Evolutionary conservation across 2,113 vertebrate species (phyloP).

Genomic region (Corythoichthys haematopterus): DNA sequence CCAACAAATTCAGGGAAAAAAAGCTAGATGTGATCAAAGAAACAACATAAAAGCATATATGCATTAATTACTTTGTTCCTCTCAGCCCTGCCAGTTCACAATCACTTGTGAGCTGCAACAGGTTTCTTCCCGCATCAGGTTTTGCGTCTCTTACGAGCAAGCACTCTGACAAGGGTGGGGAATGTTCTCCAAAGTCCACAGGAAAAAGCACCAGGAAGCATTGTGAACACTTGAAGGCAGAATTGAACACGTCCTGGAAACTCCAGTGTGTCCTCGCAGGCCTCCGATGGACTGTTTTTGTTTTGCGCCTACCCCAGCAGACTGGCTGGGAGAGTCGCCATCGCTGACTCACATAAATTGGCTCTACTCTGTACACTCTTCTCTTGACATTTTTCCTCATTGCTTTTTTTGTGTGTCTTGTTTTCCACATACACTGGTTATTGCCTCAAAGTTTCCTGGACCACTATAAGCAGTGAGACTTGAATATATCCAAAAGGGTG

Average conservation of each 20-base stretch:
- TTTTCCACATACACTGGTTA: constrained; percentile 3
- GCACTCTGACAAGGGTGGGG: neutral
- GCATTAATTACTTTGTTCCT: neutral
- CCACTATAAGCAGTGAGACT: neutral
- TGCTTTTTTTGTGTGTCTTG: neutral
- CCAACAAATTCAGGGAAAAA: neutral
- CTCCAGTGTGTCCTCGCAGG: neutral
- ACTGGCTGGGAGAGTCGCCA: neutral
- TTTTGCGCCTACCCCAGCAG: neutral
- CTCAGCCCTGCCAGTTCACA: neutral
- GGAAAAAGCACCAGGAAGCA: constrained; percentile 3
- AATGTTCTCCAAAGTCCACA: neutral
- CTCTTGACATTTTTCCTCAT: neutral
- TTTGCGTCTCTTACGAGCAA: neutral
- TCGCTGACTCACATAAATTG: constrained; percentile 7
- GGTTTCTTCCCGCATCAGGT: neutral
- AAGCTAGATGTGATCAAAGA: neutral
- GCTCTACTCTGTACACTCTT: neutral
- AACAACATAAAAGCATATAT: neutral
- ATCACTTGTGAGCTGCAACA: neutral
- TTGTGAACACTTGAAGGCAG: neutral
- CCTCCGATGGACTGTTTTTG: constrained; percentile 1
- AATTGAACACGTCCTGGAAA: constrained; percentile 4
- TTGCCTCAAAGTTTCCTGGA: constrained; percentile 12
- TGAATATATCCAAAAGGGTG: neutral